Base-by-base conservation (phyloP, 2,113 vertebrate species). In the Salvelinus alpinus region DNA sequence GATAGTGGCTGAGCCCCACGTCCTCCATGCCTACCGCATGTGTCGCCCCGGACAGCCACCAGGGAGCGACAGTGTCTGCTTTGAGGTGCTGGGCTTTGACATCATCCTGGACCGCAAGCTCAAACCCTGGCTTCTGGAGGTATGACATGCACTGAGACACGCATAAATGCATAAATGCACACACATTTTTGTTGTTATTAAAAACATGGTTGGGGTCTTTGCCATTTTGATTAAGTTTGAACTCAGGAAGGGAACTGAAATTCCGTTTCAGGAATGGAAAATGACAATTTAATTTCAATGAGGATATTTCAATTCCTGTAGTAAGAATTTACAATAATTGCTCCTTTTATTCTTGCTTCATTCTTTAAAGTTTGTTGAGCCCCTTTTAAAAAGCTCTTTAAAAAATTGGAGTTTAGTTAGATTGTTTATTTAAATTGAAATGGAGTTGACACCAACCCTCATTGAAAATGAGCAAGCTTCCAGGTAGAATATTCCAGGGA, bases 81-180 rank as follows among this genome's bases (percentile, higher is more conserved):
- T 99, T 72, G 98, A 99, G 90, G 95, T 99, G 34, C 88, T 99
- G 77, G 97, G 98, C 70, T 99, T 99, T 88, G 97, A 99, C 89
- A 99, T 99, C 89, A 95, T 99, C 79, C 92, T 98, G 86, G 97
- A 99, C 88, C 95, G 96, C 92, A 99, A 99, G 87, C 93, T 99
- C 81, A 99, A 99, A 86, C 98, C 97, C 2, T 99, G 98, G 98
- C 95, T 99, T 14, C 83, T 99, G 77, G 98, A 99, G 98, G 98
- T 98, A 95, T 8, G 88, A 85, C 22, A 60, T n/a, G 8, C 29
- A 48, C 38, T 3, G 38, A 44, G 9, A 44, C 27, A 62, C 8
- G 5, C 62, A 22, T 5, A 24, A 44, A 11, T 44, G 5, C 62
- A 22, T 5, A 24, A 44, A 11, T 44, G 38, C 2, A 11, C 54